Percentiles rank a stretch among this genome's conserved stretches.
Evolutionary conservation across 1,140 invertebrate genomes (phyloP).

Genomic region (Conopomorpha cramerella): DNA sequence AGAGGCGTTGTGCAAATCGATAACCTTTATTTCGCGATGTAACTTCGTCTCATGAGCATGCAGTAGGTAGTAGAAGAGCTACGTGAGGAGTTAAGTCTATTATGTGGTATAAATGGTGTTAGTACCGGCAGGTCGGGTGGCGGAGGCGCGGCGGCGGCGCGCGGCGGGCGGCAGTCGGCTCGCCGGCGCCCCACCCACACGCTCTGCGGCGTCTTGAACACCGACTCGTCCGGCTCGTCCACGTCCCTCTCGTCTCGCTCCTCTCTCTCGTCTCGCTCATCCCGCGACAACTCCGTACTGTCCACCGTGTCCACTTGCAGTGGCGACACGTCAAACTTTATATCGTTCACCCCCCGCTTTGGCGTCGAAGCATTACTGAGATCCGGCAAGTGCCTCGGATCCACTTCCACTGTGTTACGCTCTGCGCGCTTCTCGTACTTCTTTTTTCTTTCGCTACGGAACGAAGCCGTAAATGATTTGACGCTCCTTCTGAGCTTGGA

Average conservation of each 20-base stretch:
- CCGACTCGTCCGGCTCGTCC: constrained; percentile 33
- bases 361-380: constrained; percentile 40
- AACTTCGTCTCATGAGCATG: too few species aligned
- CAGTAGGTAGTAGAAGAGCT: too few species aligned
- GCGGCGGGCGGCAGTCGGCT: constrained; percentile 4
- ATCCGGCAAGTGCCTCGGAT: constrained; percentile 30
- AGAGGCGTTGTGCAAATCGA: too few species aligned
- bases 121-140: constrained; percentile 49
- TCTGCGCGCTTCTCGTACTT: constrained; percentile 51
- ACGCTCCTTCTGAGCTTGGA: constrained; percentile 52
- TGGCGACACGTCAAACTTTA: constrained; percentile 49
- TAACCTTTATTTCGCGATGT: too few species aligned
- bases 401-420: constrained; percentile 39
- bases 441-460: constrained; percentile 57
- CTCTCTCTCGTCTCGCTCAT: constrained; percentile 15
- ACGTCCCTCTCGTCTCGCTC: constrained; percentile 25
- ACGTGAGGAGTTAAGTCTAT: too few species aligned
- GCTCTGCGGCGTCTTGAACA: constrained; percentile 49
- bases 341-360: constrained; percentile 36
- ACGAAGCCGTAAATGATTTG: constrained; percentile 56
- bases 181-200: constrained; percentile 28
- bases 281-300: constrained; percentile 31
- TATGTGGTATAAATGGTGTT: constrained; percentile 41
- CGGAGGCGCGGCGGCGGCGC: constrained; percentile 6
- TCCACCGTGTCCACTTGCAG: constrained; percentile 49